Base-by-base conservation (phyloP, 2,113 vertebrate species). In the Dermatemys mawii region DNA sequence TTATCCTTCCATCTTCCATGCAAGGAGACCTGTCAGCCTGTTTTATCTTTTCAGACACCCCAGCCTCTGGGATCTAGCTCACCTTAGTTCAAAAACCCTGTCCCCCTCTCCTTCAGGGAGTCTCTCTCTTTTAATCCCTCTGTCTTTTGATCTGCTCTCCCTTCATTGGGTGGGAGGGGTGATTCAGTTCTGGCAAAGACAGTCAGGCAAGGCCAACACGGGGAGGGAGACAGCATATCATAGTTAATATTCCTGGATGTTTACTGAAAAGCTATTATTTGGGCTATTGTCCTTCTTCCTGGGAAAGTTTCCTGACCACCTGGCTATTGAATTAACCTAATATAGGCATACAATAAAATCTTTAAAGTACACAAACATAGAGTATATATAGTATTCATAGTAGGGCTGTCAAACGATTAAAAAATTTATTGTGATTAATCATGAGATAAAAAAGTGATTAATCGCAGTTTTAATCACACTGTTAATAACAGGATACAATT, bases 51-150 rank as follows among this genome's bases (percentile, higher is more conserved):
- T 89, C 79, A 86, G 81, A 6, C 63, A 80, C 84, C 82, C 79
- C 78, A 83, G 67, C 32, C 29, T 79, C 46, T 55, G 54, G 54
- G 26, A 10, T 14, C 26, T 51, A 32, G 22, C 49, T 60, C 55
- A 81, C 60, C 49, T 93, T 80, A 55, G 29, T 85, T 89, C 46
- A 89, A 53, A 95, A 86, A 0, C 0, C 4, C 1, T 0, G 32
- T 51, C 87, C 51, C 87, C 2, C 0, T 27, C 2, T 82, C 60
- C 50, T 76, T 94, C 80, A 48, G n/a, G 78, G 26, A 81, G 63
- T 53, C n/a, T 75, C 38, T 2, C 3, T 29, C 5, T 27, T 4
- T 2, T 0, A 32, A n/a, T 32, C 51, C 27, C 19, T 86, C 73
- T 27, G 44, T 55, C 49, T n/a, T 57, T 84, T 75, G 11, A 49